phyloP scores from a whole-genome alignment of 2,797 vertebrate genomes.

The Epinephelus coioides region DNA sequence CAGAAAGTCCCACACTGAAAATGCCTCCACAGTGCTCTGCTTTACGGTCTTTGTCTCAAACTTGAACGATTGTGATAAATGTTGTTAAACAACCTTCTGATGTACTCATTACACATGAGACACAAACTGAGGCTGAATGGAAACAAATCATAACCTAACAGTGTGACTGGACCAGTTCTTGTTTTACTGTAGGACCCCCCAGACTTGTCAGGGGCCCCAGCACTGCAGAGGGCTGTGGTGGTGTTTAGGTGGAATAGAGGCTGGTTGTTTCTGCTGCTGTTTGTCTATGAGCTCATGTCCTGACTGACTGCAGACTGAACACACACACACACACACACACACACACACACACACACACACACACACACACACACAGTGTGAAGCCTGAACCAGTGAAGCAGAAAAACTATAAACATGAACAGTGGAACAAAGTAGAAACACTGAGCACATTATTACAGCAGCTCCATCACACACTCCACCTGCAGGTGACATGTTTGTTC shows the following conservation, averaged over 20 bases:
- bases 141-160: neutral
- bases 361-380: conserved; percentile 1
- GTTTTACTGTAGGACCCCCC: neutral
- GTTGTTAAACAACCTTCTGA: too few relatives aligned
- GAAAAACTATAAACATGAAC: neutral
- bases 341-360: conserved; percentile 8
- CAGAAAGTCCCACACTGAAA: too few relatives aligned
- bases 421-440: neutral
- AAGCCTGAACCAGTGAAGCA: neutral
- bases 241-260: neutral
- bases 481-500: too few relatives aligned
- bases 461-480: too few relatives aligned
- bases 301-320: neutral
- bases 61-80: too few relatives aligned
- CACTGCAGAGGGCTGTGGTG: neutral
- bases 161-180: neutral
- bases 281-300: conserved; percentile 6
- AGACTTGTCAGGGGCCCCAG: neutral
- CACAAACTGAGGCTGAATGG: too few relatives aligned
- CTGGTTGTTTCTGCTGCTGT: conserved; percentile 10
- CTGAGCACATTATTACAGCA: neutral
- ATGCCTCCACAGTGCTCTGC: too few relatives aligned
- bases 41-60: too few relatives aligned
- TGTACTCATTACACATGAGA: too few relatives aligned
- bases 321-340: neutral